Percentiles rank a stretch among this genome's conserved stretches.
Conservation (phyloP, 2,113 vertebrate genomes). For the Eretmochelys imbricata region DNA sequence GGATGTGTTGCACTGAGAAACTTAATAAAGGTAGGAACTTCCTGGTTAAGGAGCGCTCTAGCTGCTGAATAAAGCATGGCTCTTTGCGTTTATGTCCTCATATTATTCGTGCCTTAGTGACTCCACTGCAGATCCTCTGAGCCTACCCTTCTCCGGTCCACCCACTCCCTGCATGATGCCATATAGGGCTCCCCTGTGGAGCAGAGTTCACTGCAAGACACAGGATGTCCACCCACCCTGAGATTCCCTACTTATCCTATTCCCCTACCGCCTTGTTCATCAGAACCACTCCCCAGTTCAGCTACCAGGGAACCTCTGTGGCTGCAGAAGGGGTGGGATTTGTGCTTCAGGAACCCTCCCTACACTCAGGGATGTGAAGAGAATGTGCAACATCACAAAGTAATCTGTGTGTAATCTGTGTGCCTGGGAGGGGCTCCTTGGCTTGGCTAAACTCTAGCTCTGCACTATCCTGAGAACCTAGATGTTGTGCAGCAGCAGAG, state of each 20-base stretch:
- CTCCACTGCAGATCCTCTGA: not conserved
- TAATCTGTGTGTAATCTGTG: too few relatives aligned
- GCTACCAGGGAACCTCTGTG: accelerated
- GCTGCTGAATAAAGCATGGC: not conserved
- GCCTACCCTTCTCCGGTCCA: not conserved
- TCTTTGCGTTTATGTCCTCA: not conserved
- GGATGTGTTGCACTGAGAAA: too few relatives aligned
- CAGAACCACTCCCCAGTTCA: not conserved
- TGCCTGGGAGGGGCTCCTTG: not conserved
- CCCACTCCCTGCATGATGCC: not conserved
- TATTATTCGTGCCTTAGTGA: not conserved
- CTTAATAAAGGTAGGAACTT: too few relatives aligned
- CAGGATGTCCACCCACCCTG: not conserved
- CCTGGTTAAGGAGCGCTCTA: not conserved
- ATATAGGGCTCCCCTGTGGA: not conserved
- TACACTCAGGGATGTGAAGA: not conserved
- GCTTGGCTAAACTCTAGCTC: not conserved
- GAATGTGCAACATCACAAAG: not conserved
- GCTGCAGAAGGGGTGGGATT: not conserved
- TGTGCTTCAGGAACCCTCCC: not conserved
- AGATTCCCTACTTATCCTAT: not conserved
- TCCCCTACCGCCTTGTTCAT: not conserved
- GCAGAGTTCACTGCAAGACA: not conserved
- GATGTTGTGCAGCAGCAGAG: too few relatives aligned
- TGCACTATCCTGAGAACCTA: too few relatives aligned